Evolutionary conservation across 2,113 vertebrate genomes (phyloP), one percentile per base, ranked within the genome.

Genomic region (Pelobates fuscus): DNA sequence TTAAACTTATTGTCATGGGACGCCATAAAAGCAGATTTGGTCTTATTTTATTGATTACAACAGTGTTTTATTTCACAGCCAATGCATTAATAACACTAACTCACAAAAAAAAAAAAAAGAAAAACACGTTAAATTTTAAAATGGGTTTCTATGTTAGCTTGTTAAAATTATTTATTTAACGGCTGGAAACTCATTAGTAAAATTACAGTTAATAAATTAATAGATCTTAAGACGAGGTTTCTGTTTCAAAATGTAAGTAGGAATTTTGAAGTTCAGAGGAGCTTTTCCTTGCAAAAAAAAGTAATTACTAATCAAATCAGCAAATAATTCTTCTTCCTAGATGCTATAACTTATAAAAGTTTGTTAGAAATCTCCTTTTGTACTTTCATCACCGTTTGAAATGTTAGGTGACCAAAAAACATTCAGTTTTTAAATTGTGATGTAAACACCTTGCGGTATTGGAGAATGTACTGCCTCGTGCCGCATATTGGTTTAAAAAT

Each of bases 11-110:
- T 30, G 65, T 61, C 73, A 49, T 27, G 73, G 73, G 73, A 77
- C 26, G 26, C 15, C 43, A 77, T 77, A 68, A 77, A 77, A 77
- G 73, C 73, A 14, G 55, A 77, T 77, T 54, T 52, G 8, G 73
- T 77, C 73, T 68, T 77, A 67, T 77, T 77, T 77, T 77, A 77
- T 77, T 77, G 73, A 77, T 77, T 77, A 68, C 73, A 68, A 67
- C 63, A 59, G 61, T 43, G 73, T 58, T 76, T 67, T 76, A 59
- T 67, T 59, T 76, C 72, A 60, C 37, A 61, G 64, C 23, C 73
- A 12, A 67, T 68, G 73, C 73, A 77, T 77, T 77, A 67, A 68
- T 77, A 77, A 77, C 64, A 61, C 64, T 6, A 4, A 59, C 10
- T 15, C 21, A 3, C 26, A 18, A 44, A 65, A 65, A 25, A 54